phyloP scores from a whole-genome alignment of 2,797 vertebrate species.

The Hybognathus amarus region DNA sequence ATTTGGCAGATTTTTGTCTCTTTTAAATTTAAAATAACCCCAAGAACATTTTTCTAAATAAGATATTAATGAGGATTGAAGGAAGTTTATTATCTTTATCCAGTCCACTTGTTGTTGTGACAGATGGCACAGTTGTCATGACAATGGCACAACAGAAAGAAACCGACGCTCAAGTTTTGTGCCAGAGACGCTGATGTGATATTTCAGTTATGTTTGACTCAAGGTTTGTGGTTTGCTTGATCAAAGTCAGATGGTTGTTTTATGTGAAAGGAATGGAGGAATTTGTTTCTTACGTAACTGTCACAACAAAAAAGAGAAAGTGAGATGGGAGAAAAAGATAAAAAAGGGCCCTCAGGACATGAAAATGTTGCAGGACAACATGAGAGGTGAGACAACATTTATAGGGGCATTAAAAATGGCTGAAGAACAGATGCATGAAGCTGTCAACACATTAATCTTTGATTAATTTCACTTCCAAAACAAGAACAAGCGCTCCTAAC shows the following conservation, averaged over 20 bases:
- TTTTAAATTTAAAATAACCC: conserved; percentile 23
- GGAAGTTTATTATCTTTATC: conserved; percentile 54
- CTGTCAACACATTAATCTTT: conserved; percentile 53
- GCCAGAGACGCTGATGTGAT: conserved; percentile 45
- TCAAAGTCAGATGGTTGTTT: conserved; percentile 47
- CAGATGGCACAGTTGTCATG: conserved; percentile 62
- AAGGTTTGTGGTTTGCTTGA: conserved; percentile 46
- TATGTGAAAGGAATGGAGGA: conserved; percentile 34
- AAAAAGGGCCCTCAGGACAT: conserved; percentile 9
- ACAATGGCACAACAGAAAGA: conserved; percentile 45
- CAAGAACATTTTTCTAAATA: conserved; percentile 24
- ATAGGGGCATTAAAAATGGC: conserved; percentile 51
- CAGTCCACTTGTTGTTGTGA: conserved; percentile 45
- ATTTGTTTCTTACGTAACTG: conserved; percentile 45
- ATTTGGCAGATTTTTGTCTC: conserved; percentile 17
- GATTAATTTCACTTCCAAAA: conserved; percentile 58
- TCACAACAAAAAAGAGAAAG: conserved; percentile 33
- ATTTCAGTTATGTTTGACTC: conserved; percentile 49
- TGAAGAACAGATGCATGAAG: conserved; percentile 55
- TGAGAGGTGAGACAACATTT: conserved; percentile 15
- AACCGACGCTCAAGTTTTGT: conserved; percentile 38
- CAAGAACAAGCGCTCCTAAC: conserved; percentile 30
- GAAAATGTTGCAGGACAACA: conserved; percentile 48
- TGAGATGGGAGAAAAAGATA: not conserved
- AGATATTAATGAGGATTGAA: conserved; percentile 25